Evolutionary conservation across 2,797 vertebrate species (phyloP), one percentile per base, ranked within the genome.

Genomic region (Galagoides demidoff): DNA sequence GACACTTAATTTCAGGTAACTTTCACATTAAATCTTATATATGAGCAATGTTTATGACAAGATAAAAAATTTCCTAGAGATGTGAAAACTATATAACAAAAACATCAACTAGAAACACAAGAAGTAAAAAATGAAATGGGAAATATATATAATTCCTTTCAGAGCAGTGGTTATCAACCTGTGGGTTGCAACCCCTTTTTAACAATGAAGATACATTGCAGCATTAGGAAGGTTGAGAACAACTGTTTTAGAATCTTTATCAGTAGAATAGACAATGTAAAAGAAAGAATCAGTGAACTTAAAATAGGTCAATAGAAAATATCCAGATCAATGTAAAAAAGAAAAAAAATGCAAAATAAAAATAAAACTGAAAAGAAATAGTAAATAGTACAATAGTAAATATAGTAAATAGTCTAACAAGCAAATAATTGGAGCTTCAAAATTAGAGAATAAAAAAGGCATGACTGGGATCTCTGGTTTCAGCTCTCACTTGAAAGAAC

Each of bases 101-200:
- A 49, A 9, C 82, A 9, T 78, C 43, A 94, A 92, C 39, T 39
- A 25, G 2, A 77, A 43, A 37, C 37, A 1, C 2, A 43, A 76
- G 39, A 95, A 43, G 71, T n/a, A 3, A 81, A 86, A 95, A 90
- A 34, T 43, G 43, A 85, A 90, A 63, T 22, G 49, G 14, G 29
- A 31, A 82, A 73, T 23, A 76, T 66, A 16, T 84, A 77, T 9
- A 87, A 66, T 52, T 52, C n/a, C n/a, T n/a, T n/a, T n/a, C n/a
- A 49, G 45, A 49, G 49, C 49, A 52, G 49, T 4, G 14, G 49
- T 52, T 52, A 14, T 49, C 13, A 49, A 49, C 13, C 49, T 49
- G 49, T 49, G 49, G 13, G 13, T 49, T 49, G 45, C 12, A 4
- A 52, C 49, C 49, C 16, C 14, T 16, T 52, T 52, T 52, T 52